These are phyloP conservation scores for Periphyllus acericola DNA, from an alignment of 2,888 invertebrate species.

Conservation along the genomic window DNA sequence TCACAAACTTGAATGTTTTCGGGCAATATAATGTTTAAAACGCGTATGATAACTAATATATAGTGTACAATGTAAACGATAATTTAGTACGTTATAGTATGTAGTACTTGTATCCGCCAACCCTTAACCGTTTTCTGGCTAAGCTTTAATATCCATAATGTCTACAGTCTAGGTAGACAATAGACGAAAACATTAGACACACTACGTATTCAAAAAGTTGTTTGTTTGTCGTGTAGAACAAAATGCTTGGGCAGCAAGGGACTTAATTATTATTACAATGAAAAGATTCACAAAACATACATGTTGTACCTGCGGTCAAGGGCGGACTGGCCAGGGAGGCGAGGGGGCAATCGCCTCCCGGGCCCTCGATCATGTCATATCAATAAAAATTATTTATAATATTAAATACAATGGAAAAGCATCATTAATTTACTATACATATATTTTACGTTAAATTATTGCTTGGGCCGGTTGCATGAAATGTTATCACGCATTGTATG, in stretches of 20 bases:
- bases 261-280: neutral
- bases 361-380: too few species aligned
- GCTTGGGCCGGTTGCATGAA: too few species aligned
- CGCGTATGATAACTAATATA: conserved; percentile 31
- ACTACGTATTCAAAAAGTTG: conserved; percentile 45
- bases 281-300: neutral
- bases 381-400: too few species aligned
- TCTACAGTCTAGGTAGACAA: conserved; percentile 27
- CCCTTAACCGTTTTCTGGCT: conserved; percentile 22
- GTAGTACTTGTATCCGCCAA: conserved; percentile 40
- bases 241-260: neutral
- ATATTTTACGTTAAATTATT: too few species aligned
- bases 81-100: conserved; percentile 40
- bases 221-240: conserved; percentile 6
- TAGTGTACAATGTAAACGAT: conserved; percentile 55
- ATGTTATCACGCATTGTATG: too few species aligned
- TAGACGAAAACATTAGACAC: conserved; percentile 33
- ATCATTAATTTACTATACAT: too few species aligned
- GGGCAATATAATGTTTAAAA: conserved; percentile 31
- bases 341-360: too few species aligned
- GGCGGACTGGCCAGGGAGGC: too few species aligned
- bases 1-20: conserved; percentile 41
- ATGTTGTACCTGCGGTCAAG: neutral
- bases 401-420: too few species aligned
- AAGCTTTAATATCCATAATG: conserved; percentile 53